Percentiles rank a stretch among this genome's conserved stretches.
phyloP scores from a whole-genome alignment of 2,888 invertebrate genomes.

The Drosophila austrosaltans region DNA sequence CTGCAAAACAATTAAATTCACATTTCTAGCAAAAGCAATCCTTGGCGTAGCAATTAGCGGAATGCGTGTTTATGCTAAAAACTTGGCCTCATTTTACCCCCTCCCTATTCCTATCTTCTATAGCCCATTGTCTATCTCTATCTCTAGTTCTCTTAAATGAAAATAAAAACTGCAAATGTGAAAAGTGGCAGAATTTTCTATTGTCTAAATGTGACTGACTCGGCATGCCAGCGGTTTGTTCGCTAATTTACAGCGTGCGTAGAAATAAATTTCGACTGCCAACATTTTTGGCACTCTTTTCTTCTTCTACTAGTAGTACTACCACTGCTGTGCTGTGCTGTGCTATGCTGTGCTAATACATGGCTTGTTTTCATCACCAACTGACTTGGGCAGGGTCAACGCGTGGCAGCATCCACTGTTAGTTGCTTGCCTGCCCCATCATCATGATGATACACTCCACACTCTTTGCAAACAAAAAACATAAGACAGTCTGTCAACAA shows the following conservation, averaged over 20 bases:
- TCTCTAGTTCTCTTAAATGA: conserved; percentile 20
- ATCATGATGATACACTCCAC: background rate
- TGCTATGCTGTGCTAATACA: no score
- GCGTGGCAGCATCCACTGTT: conserved; percentile 55
- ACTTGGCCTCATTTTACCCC: conserved; percentile 63
- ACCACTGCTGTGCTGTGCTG: no score
- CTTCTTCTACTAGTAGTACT: background rate
- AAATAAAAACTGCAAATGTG: conserved; percentile 1
- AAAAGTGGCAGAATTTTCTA: conserved; percentile 26
- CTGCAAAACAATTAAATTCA: conserved; percentile 39
- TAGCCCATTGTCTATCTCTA: conserved; percentile 28
- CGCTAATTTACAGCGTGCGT: conserved; percentile 76
- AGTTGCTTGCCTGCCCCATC: conserved; percentile 1
- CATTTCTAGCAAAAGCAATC: conserved; percentile 11
- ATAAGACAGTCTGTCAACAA: conserved; percentile 64
- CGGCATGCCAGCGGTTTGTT: conserved; percentile 26
- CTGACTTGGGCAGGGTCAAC: conserved; percentile 64
- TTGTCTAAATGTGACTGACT: conserved; percentile 30
- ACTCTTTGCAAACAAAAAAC: background rate
- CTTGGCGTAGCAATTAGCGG: conserved; percentile 58
- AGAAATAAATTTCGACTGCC: conserved; percentile 67
- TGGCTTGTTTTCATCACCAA: background rate
- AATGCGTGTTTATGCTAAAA: conserved; percentile 62
- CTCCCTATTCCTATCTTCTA: conserved; percentile 4
- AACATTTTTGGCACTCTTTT: conserved; percentile 49